Percentiles rank a stretch among this genome's conserved stretches.
Conservation (phyloP, 2,797 vertebrate species). For the Microctenopoma steveboyesi region DNA sequence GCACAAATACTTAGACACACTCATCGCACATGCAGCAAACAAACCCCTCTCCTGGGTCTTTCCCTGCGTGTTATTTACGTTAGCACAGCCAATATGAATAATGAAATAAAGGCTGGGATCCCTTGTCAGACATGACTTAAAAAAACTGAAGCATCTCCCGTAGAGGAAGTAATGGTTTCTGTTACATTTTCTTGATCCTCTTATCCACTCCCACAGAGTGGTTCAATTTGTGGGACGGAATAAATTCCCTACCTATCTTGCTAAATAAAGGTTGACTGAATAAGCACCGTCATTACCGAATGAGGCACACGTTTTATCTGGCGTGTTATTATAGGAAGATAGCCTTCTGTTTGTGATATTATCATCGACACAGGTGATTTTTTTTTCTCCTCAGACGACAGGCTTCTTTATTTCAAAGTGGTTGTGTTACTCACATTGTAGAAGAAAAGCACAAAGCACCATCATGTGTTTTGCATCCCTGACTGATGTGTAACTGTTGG, state of each 20-base stretch:
- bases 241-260: slow-evolving; percentile 59
- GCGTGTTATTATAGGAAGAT: slow-evolving; percentile 65
- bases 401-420: slow-evolving; percentile 68
- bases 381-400: slow-evolving; percentile 47
- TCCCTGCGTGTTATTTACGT: slow-evolving; percentile 61
- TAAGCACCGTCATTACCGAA: slow-evolving; percentile 59
- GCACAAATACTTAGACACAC: slow-evolving; percentile 20
- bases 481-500: slow-evolving; percentile 64
- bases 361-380: slow-evolving; percentile 62
- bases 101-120: slow-evolving; percentile 72
- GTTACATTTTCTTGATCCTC: slow-evolving; percentile 73
- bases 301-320: slow-evolving; percentile 63
- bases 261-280: slow-evolving; percentile 73
- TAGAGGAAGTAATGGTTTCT: slow-evolving; percentile 69
- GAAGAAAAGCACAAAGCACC: slow-evolving; percentile 71
- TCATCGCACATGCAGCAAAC: slow-evolving; percentile 42
- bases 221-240: slow-evolving; percentile 60
- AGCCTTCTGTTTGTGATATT: slow-evolving; percentile 67
- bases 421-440: slow-evolving; percentile 58
- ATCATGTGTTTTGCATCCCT: slow-evolving; percentile 67
- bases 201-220: slow-evolving; percentile 72
- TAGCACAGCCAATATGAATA: slow-evolving; percentile 67
- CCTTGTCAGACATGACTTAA: slow-evolving; percentile 69
- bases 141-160: slow-evolving; percentile 67
- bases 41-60: slow-evolving; percentile 52